A percentile compares a stretch with the other conserved stretches of the same genome.
Evolutionary conservation across 2,113 vertebrate species (phyloP).

Genomic region (Geococcyx californianus): DNA sequence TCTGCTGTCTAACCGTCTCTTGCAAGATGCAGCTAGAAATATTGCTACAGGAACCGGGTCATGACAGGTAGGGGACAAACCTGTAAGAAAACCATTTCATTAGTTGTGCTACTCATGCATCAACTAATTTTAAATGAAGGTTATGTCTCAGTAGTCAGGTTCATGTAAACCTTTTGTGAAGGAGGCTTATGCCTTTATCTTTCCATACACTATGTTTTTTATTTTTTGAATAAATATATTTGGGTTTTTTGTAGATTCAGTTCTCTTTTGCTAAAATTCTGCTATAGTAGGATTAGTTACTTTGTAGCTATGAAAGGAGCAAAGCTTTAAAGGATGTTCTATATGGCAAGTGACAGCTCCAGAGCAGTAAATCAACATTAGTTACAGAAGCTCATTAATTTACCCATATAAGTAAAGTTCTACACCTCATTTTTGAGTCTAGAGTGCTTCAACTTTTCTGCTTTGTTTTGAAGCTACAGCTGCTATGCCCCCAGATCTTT

Average conservation of each 20-base stretch:
- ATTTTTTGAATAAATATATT: neutral
- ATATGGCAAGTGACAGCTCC: neutral
- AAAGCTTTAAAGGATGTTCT: neutral
- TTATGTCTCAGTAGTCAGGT: neutral
- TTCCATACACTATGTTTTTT: neutral
- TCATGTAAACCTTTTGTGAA: neutral
- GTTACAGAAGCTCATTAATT: neutral
- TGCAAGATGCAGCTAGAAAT: slow-evolving; percentile 4
- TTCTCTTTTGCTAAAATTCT: neutral
- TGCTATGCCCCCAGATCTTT: neutral
- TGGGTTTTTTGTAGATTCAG: neutral
- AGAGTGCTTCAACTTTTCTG: neutral
- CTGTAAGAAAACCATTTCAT: slow-evolving; percentile 3
- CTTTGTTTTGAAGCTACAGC: slow-evolving; percentile 14
- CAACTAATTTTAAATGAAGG: slow-evolving; percentile 1
- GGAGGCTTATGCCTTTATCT: neutral
- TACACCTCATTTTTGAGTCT: neutral
- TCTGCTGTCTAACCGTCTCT: neutral
- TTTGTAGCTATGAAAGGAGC: neutral
- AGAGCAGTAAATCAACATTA: neutral
- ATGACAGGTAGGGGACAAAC: slow-evolving; percentile 16
- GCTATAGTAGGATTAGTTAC: neutral
- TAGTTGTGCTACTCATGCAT: neutral
- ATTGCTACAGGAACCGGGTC: slow-evolving; percentile 13
- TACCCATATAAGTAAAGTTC: neutral